Base-by-base conservation (phyloP, 2,888 invertebrate species). In the Drosophila fulvimacula region DNA sequence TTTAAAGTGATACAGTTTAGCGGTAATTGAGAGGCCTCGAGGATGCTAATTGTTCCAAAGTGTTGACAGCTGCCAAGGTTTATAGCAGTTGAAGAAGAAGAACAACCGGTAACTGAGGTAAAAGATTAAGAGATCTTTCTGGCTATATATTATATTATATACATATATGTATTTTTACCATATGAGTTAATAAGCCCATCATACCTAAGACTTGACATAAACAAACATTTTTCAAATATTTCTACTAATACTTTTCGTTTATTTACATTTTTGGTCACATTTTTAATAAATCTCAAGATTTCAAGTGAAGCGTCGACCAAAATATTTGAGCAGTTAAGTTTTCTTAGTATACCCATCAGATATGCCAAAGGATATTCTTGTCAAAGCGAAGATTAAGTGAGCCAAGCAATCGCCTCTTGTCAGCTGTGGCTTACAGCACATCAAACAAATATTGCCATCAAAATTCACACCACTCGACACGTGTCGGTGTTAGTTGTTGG, bases 381-480 rank as follows among this genome's bases (percentile, higher is more conserved):
- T 46, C 44, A 30, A 46, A 41, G 13, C 41, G 11, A 19, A 19
- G 19, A 30, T 38, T 30, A 27, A 30, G 27, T n/a, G 2, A 36
- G 48, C 48, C 36, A 52, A 38, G 52, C 38, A 17, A 49, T n/a
- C 27, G 6, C 3, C 24, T 42, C 19, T 30, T 44, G 38, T 11
- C 38, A 39, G 27, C 32, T 38, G 10, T 36, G 41, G 39, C 24
- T 65, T 30, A 21, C 41, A 46, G 17, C 41, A 21, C 38, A 38
- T 24, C 30, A 39, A 46, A 52, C 30, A 39, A 46, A 52, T 55
- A 42, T 60, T 44, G 38, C 51, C 64, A 57, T 56, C 55, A 58
- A 72, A 66, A 39, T 72, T 82, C 75, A 69, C 81, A 85, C 79
- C 68, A 81, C 11, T 17, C 48, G 46, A 30, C 79, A 79, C 76